phyloP scores from a whole-genome alignment of 2,888 invertebrate genomes.

The Hydriomena furcata region DNA sequence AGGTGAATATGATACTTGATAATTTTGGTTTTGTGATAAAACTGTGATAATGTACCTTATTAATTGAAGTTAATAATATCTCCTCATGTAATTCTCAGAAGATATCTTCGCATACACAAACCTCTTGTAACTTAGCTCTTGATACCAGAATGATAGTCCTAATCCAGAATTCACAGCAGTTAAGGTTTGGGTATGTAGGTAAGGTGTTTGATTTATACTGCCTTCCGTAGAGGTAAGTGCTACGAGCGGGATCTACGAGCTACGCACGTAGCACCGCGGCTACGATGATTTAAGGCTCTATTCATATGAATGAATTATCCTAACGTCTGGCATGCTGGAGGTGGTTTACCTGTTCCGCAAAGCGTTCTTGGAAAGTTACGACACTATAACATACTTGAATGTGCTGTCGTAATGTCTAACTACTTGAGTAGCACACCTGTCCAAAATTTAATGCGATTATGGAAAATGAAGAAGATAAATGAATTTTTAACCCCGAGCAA shows the following conservation, averaged over 20 bases:
- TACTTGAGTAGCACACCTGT: conserved; percentile 2
- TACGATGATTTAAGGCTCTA: conserved; percentile 17
- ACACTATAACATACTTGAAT: conserved; percentile 10
- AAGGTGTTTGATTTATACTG: conserved; percentile 24
- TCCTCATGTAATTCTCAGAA: background rate
- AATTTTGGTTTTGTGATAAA: no score
- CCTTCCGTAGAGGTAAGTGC: conserved; percentile 26
- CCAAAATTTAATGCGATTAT: background rate
- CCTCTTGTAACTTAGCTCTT: conserved; percentile 6
- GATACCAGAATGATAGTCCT: no score
- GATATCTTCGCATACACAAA: background rate
- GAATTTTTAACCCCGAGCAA: no score
- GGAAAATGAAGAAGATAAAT: conserved; percentile 1
- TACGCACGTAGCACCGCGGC: conserved; percentile 22
- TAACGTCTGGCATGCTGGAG: conserved; percentile 1
- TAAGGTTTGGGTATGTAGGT: conserved; percentile 8
- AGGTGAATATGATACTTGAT: no score
- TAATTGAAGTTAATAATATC: no score
- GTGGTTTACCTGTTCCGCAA: no score
- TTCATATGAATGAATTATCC: conserved; percentile 22
- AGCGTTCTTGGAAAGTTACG: conserved; percentile 2
- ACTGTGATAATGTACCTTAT: no score
- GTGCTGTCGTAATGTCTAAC: conserved; percentile 1
- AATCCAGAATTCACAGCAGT: conserved; percentile 12
- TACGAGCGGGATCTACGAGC: conserved; percentile 23